phyloP scores from a whole-genome alignment of 1,140 invertebrate genomes.

The Sycophaga agraensis region DNA sequence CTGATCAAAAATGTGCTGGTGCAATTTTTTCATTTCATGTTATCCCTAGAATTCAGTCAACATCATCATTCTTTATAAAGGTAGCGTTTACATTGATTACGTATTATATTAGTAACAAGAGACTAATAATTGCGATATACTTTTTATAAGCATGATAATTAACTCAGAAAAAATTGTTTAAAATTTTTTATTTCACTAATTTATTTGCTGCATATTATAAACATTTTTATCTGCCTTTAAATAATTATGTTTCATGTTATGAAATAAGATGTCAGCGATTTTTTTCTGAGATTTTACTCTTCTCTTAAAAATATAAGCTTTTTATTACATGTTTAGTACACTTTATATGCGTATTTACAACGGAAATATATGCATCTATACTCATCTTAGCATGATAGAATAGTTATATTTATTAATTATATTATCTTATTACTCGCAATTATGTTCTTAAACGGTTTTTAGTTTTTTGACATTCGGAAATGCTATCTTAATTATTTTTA shows the following conservation, averaged over 20 bases:
- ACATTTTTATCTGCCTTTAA: no score
- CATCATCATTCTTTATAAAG: constrained; percentile 31
- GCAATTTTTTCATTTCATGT: constrained; percentile 36
- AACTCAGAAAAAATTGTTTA: neutral
- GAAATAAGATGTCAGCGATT: no score
- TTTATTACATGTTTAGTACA: constrained; percentile 11
- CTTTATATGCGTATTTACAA: neutral
- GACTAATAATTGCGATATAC: neutral
- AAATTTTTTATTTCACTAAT: constrained; percentile 8
- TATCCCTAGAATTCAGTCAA: constrained; percentile 56
- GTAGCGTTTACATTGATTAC: constrained; percentile 19
- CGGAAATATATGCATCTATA: neutral
- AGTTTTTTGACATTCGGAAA: neutral
- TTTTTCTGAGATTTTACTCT: no score
- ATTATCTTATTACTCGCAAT: neutral
- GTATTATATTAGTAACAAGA: constrained; percentile 15
- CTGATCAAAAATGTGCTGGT: constrained; percentile 52
- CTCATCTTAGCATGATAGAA: neutral
- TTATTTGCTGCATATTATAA: neutral
- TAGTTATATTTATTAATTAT: neutral
- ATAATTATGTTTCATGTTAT: no score
- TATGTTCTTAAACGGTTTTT: neutral
- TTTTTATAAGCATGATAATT: neutral
- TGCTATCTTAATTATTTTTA: neutral
- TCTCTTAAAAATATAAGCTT: constrained; percentile 7